Percentiles rank a stretch among this genome's conserved stretches.
Evolutionary conservation across 2,797 vertebrate species (phyloP).

Genomic region (Lacerta bilineata): DNA sequence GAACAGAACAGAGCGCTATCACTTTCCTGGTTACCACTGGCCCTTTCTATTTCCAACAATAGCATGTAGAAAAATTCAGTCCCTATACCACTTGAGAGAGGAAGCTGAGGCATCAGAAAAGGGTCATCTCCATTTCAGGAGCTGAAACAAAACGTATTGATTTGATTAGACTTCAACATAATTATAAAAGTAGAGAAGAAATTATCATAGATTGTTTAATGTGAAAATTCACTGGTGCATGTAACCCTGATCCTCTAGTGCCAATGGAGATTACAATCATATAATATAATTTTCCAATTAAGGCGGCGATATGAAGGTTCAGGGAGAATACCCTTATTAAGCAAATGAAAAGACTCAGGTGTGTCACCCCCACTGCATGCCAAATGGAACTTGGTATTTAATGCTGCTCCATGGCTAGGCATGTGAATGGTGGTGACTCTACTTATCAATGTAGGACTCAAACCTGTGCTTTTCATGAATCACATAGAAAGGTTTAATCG

Average conservation of each 20-base stretch:
- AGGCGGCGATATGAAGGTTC: constrained; percentile 46
- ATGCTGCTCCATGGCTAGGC: no score
- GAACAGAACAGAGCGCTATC: background rate
- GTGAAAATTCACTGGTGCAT: constrained; percentile 55
- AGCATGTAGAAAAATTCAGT: no score
- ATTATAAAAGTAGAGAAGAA: constrained; percentile 73
- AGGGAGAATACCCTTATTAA: background rate
- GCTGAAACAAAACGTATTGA: constrained; percentile 58
- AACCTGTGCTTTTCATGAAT: background rate
- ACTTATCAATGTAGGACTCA: background rate
- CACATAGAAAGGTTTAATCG: background rate
- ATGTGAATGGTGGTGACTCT: no score
- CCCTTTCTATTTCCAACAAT: no score
- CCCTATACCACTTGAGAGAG: no score
- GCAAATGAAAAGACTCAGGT: background rate
- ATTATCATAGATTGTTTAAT: constrained; percentile 59
- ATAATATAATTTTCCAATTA: constrained; percentile 40
- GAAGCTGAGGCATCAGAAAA: constrained; percentile 25
- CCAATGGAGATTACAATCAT: constrained; percentile 45
- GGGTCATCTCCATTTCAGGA: constrained; percentile 34
- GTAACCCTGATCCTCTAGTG: constrained; percentile 50
- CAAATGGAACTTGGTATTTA: constrained; percentile 4
- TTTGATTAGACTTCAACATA: constrained; percentile 64
- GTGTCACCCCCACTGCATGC: constrained; percentile 38
- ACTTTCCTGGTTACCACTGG: background rate